Percentiles rank a stretch among this genome's conserved stretches.
Evolutionary conservation across 2,797 vertebrate genomes (phyloP).

Genomic region (Myotis findleyi): DNA sequence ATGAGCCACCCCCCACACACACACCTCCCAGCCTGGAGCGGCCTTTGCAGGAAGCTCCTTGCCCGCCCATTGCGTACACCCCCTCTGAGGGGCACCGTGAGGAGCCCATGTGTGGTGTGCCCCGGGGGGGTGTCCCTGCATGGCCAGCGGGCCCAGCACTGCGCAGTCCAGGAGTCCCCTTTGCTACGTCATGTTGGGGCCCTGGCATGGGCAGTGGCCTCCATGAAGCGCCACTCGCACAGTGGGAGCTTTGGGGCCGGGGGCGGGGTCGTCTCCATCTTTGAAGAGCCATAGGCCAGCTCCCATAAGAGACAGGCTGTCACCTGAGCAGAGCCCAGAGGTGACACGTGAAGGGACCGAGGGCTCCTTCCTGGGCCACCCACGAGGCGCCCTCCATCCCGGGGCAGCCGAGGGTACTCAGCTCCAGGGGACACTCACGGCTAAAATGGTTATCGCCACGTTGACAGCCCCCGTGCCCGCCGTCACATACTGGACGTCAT

Average conservation of each 20-base stretch:
- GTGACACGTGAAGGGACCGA: neutral
- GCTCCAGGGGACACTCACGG: constrained; percentile 86
- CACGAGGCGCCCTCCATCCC: neutral
- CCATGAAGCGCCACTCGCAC: no score
- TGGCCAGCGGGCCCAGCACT: fast-evolving
- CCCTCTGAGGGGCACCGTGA: neutral
- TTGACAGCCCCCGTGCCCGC: constrained; percentile 94
- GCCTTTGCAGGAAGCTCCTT: neutral
- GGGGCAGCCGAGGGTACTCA: neutral
- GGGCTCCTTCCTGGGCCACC: neutral
- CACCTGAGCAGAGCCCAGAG: neutral
- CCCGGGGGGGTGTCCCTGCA: no score
- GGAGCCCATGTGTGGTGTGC: fast-evolving
- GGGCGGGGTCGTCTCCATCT: neutral
- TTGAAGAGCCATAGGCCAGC: neutral
- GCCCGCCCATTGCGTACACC: neutral
- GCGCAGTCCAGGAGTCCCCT: neutral
- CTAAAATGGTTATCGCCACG: constrained; percentile 92
- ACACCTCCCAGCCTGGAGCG: fast-evolving
- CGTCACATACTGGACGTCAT: constrained; percentile 93
- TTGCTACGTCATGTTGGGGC: fast-evolving
- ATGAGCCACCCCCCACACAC: fast-evolving
- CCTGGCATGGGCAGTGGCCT: neutral
- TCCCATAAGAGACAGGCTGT: neutral
- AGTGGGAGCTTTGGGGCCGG: neutral